Base-by-base conservation (phyloP, 2,113 vertebrate genomes). In the Grallaria varia region DNA sequence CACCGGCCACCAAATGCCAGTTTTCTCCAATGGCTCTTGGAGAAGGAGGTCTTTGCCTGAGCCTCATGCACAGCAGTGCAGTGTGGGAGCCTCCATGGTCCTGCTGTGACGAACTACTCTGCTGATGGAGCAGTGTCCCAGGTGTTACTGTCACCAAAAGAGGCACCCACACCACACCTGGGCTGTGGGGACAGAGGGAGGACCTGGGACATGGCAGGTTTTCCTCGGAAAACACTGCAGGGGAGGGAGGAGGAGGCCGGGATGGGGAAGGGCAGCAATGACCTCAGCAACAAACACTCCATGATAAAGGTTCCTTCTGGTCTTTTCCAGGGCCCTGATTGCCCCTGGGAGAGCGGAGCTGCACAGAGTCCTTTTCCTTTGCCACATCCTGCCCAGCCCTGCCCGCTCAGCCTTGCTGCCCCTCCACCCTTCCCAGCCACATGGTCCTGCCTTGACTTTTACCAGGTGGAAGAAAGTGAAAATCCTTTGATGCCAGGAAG, bases 401-500 rank as follows among this genome's bases (percentile, higher is more conserved):
- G 85, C 72, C 87, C 18, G 64, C 84, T 39, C 64, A 1, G 5
- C 66, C 0, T 2, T 18, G 11, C 66, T 78, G 80, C 71, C 64
- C 83, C 88, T 89, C 92, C 73, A 30, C 96, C 78, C 89, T 93
- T 93, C 82, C 75, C 88, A 72, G 87, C 89, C 77, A 11, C 12
- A 77, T 14, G 5, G 59, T 63, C 79, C 9, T 72, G 95, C 89
- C 79, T 95, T 95, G 95, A 78, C 84, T 96, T 92, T 93, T 97
- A 63, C 93, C 86, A 75, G 58, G 71, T 79, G 82, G 87, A 76
- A 95, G 87, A 96, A 97, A 95, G 71, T 42, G 80, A 92, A 94
- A 94, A 80, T 66, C 84, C 90, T 97, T 97, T 97, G 96, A 97
- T 96, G 95, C 84, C 96, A 80, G 96, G 89, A 97, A 95, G 52